Percentiles rank a stretch among this genome's conserved stretches.
These are phyloP conservation scores for Coendou prehensilis DNA, from an alignment of 2,797 vertebrate genomes.

Conservation along the genomic window DNA sequence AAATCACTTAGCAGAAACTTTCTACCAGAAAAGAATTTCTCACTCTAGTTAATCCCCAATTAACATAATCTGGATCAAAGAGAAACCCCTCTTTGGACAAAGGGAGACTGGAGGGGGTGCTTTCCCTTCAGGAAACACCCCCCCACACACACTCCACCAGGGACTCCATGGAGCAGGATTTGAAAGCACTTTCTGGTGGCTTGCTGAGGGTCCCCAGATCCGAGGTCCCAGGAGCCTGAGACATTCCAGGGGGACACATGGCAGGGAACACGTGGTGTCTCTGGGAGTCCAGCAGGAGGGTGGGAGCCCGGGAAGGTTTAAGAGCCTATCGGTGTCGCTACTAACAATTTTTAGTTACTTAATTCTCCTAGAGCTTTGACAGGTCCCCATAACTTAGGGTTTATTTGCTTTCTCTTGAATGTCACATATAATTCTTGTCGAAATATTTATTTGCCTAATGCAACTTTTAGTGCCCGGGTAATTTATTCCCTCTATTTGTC, in stretches of 20 bases:
- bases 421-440: constrained; percentile 90
- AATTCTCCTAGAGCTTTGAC: constrained; percentile 87
- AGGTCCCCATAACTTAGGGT: constrained; percentile 89
- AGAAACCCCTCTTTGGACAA: neutral
- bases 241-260: neutral
- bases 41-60: neutral
- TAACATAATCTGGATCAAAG: neutral
- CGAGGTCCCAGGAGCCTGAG: neutral
- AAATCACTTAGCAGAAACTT: neutral
- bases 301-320: constrained; percentile 66
- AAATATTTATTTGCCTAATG: constrained; percentile 93
- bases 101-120: too few species aligned
- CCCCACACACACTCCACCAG: rapidly evolving
- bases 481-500: constrained; percentile 90
- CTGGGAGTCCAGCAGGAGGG: neutral
- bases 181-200: neutral
- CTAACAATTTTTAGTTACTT: constrained; percentile 88
- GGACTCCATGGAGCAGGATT: neutral
- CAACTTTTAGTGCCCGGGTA: constrained; percentile 90
- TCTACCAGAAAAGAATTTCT: neutral
- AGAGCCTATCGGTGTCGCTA: constrained; percentile 78
- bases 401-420: constrained; percentile 90
- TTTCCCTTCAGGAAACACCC: too few species aligned
- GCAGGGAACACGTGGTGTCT: neutral
- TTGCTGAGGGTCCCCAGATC: neutral